phyloP scores from a whole-genome alignment of 2,888 invertebrate genomes.

The Nomada hirtipes region DNA sequence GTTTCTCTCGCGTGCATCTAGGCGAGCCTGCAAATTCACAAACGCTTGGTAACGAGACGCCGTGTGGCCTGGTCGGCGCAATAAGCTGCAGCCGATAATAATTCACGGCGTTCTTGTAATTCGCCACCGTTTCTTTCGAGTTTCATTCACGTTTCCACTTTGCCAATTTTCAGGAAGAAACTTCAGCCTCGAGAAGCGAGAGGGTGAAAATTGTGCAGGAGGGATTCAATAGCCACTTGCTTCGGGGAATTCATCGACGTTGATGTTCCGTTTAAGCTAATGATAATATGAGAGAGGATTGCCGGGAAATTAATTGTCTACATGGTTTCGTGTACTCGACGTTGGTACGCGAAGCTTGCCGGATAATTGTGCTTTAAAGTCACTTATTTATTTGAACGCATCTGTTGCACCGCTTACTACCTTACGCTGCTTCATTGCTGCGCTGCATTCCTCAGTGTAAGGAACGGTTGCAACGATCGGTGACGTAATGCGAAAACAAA shows the following conservation, averaged over 20 bases:
- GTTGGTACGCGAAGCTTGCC: neutral
- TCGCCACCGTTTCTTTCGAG: conserved; percentile 29
- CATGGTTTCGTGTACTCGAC: too few relatives aligned
- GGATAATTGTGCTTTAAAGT: neutral
- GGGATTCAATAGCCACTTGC: too few relatives aligned
- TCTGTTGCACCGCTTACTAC: neutral
- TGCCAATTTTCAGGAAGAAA: neutral
- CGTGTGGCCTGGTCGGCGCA: conserved; percentile 49
- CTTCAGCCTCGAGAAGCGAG: too few relatives aligned
- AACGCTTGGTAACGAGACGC: conserved; percentile 66
- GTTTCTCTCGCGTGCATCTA: conserved; percentile 54
- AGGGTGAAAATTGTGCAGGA: too few relatives aligned
- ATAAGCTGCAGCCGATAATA: conserved; percentile 70
- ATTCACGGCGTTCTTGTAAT: conserved; percentile 53
- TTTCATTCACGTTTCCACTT: conserved; percentile 27
- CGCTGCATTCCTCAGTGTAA: neutral
- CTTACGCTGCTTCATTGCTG: neutral
- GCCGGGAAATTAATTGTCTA: too few relatives aligned
- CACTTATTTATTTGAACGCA: neutral
- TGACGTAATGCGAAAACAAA: neutral
- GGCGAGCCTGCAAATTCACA: conserved; percentile 54
- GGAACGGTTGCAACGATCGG: neutral
- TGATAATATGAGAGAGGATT: too few relatives aligned
- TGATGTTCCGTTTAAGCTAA: neutral
- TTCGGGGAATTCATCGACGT: too few relatives aligned